A percentile compares a stretch with the other conserved stretches of the same genome.
Evolutionary conservation across 2,888 invertebrate species (phyloP).

Genomic region (Clistopyga incitator): DNA sequence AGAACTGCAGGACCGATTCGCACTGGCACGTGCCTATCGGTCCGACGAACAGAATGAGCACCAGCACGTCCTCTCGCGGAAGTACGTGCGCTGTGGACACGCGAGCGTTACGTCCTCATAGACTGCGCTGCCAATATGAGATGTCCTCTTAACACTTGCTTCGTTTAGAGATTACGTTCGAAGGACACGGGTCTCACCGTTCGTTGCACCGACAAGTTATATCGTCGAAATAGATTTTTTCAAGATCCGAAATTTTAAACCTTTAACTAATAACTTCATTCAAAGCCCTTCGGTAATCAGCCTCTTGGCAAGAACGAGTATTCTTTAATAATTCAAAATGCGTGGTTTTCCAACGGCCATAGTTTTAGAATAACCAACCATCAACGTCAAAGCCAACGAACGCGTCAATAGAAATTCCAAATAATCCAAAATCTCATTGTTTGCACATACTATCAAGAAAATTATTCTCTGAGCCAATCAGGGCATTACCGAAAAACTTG

Average conservation of each 20-base stretch:
- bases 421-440: no score
- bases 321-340: no score
- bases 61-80: conserved; percentile 39
- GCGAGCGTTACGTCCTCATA: neutral
- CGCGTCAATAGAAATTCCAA: no score
- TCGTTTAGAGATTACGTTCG: conserved; percentile 28
- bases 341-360: no score
- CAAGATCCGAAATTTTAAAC: no score
- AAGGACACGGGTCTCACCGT: conserved; percentile 24
- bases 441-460: no score
- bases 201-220: conserved; percentile 7
- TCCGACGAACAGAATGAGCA: conserved; percentile 24
- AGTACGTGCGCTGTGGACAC: conserved; percentile 34
- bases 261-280: no score
- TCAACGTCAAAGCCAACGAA: no score
- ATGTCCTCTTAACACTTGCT: conserved; percentile 24
- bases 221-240: neutral
- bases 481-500: neutral
- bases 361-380: no score
- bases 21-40: conserved; percentile 42
- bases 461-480: no score
- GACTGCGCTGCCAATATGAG: conserved; percentile 3
- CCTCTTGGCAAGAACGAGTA: no score
- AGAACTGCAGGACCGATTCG: conserved; percentile 33
- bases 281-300: no score